Base-by-base conservation (phyloP, 35 echinoderm and acorn worm species). In the Amphiura filiformis region DNA sequence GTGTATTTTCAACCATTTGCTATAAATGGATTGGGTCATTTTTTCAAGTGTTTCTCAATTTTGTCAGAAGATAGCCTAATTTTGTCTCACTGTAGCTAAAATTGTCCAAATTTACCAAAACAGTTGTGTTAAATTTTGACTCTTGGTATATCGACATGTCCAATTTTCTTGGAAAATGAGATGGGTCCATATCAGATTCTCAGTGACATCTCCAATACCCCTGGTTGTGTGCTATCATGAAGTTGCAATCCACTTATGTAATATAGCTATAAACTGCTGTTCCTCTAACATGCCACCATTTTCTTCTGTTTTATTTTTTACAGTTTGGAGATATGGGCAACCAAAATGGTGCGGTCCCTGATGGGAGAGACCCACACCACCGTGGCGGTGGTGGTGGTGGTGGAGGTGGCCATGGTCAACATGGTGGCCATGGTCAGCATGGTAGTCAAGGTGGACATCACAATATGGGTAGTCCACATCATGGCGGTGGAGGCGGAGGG, bases 271-370 rank as follows among this genome's bases (percentile, higher is more conserved):
- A 20, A 56, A 30, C 36, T 57, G 28, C 15, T 56, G 17, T 56
- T 32, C 47, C 1, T 9, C 11, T 52, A n/a, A n/a, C n/a, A n/a
- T n/a, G n/a, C n/a, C n/a, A n/a, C n/a, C n/a, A n/a, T 82, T 79
- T 32, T 87, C 34, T 37, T 93, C 36, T 61, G 57, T 83, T 90
- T 80, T n/a, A 90, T 39, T 91, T 84, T 37, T 42, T 39, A 28
- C 57, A 96, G 94, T 82, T 70, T 75, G 90, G 88, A 85, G 94
- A 96, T 76, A 96, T 92, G 94, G 94, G 94, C 52, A 96, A 96
- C 86, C 94, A 96, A 77, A 89, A 88, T 86, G 90, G 94, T 56
- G 75, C 76, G 4, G 94, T 75, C 7, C 7, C 61, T 3, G 61
- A 70, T 30, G 61, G 61, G 61, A 70, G 61, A 70, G 61, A 70